Percentiles rank a stretch among this genome's conserved stretches.
These are phyloP conservation scores for Tenodera sinensis DNA, from an alignment of 2,888 invertebrate species.

Conservation along the genomic window DNA sequence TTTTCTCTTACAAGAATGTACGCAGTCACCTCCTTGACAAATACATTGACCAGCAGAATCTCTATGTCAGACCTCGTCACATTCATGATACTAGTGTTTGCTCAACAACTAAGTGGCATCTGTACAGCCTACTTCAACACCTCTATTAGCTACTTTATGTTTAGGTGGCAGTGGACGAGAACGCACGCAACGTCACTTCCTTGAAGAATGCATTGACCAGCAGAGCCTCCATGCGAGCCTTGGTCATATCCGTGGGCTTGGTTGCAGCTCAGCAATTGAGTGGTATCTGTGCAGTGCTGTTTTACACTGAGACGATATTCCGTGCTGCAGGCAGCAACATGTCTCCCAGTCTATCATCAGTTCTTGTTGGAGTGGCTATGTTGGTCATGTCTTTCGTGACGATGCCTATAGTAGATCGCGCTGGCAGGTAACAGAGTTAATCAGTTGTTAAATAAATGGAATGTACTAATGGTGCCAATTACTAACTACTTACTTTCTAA, in stretches of 20 bases:
- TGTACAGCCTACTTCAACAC: too few species aligned
- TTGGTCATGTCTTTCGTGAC: constrained; percentile 65
- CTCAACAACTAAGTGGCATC: constrained; percentile 76
- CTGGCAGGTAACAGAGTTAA: constrained; percentile 50
- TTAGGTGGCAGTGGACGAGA: constrained; percentile 44
- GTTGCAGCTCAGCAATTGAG: constrained; percentile 80
- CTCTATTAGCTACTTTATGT: too few species aligned
- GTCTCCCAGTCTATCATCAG: constrained; percentile 39
- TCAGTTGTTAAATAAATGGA: too few species aligned
- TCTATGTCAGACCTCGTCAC: constrained; percentile 75
- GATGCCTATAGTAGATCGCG: constrained; percentile 70
- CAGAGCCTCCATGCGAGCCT: constrained; percentile 66
- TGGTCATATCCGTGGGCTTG: constrained; percentile 69
- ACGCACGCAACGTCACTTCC: constrained; percentile 40
- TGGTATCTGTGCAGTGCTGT: constrained; percentile 77
- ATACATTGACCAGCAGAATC: constrained; percentile 41
- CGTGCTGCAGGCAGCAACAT: constrained; percentile 33
- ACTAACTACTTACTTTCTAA: too few species aligned
- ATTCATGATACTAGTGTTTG: constrained; percentile 67
- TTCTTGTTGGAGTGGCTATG: constrained; percentile 72
- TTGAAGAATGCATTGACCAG: constrained; percentile 29
- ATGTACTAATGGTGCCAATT: too few species aligned
- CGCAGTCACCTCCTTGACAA: constrained; percentile 36
- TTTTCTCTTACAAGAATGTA: too few species aligned
- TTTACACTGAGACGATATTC: constrained; percentile 69